phyloP scores from a whole-genome alignment of 2,888 invertebrate species.

The Pseudococcus viburni region DNA sequence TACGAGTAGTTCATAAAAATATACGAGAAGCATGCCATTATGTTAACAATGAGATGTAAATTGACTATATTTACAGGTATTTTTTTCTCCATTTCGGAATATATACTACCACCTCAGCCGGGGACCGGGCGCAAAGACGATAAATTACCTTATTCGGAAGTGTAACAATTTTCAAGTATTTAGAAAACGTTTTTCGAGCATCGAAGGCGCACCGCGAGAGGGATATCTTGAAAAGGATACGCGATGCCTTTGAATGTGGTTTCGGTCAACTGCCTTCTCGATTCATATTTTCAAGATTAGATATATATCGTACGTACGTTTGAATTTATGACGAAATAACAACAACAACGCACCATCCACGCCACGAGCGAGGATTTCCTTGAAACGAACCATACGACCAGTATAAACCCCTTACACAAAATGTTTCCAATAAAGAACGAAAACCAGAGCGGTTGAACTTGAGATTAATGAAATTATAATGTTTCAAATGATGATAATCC shows the following conservation, averaged over 20 bases:
- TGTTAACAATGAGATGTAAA: conserved; percentile 42
- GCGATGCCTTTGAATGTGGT: neutral
- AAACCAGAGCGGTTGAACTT: conserved; percentile 20
- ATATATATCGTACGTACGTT: neutral
- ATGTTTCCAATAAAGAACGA: neutral
- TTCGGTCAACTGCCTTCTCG: neutral
- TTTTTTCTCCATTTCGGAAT: neutral
- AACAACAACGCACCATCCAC: neutral
- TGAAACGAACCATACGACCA: neutral
- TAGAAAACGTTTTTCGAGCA: conserved; percentile 4
- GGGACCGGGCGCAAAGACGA: neutral
- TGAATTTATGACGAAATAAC: conserved; percentile 31
- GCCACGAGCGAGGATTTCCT: neutral
- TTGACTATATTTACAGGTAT: conserved; percentile 40
- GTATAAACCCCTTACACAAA: neutral
- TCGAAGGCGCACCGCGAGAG: neutral
- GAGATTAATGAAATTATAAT: conserved; percentile 45
- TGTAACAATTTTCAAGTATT: conserved; percentile 21
- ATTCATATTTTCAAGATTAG: conserved; percentile 19
- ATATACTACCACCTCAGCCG: neutral
- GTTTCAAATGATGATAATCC: conserved; percentile 28
- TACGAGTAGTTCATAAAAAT: neutral
- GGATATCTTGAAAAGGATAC: conserved; percentile 1
- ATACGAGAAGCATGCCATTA: neutral
- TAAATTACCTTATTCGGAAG: conserved; percentile 15